These are phyloP conservation scores for Heliothis virescens DNA, from an alignment of 1,140 invertebrate genomes.

Conservation along the genomic window DNA sequence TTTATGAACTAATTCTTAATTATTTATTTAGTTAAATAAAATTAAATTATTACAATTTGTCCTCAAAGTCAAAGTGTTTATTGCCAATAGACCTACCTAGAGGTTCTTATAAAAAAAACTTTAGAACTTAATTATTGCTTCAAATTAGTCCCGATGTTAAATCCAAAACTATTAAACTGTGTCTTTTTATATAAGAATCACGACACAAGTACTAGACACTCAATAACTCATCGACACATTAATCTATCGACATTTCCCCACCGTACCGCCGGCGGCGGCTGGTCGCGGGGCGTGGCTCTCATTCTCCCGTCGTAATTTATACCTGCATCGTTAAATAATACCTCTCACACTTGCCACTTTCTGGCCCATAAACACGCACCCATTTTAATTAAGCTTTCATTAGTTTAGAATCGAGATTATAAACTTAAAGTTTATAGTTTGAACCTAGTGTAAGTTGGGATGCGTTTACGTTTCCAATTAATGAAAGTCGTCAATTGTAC, in stretches of 20 bases:
- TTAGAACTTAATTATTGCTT: too few relatives aligned
- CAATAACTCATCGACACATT: constrained; percentile 17
- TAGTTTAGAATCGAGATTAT: constrained; percentile 25
- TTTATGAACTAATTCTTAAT: too few relatives aligned
- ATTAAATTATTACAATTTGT: too few relatives aligned
- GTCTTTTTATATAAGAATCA: too few relatives aligned
- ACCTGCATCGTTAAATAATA: constrained; percentile 78
- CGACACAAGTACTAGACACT: too few relatives aligned
- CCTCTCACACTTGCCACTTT: constrained; percentile 69
- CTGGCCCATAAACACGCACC: constrained; percentile 64
- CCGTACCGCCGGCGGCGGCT: constrained; percentile 63
- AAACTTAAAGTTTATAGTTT: constrained; percentile 17
- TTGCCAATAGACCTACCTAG: too few relatives aligned
- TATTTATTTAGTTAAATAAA: too few relatives aligned
- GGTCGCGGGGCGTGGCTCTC: constrained; percentile 69
- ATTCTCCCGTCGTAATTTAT: constrained; percentile 81
- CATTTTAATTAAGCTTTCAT: constrained; percentile 47
- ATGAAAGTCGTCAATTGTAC: too few relatives aligned
- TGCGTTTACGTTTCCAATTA: not conserved
- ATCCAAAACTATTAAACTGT: too few relatives aligned
- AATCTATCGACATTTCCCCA: constrained; percentile 48
- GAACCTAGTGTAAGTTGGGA: not conserved
- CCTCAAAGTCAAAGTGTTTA: too few relatives aligned
- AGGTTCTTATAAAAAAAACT: too few relatives aligned
- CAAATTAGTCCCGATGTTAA: too few relatives aligned